Conservation (phyloP, 2,888 invertebrate genomes). For the Phaedon cochleariae region DNA sequence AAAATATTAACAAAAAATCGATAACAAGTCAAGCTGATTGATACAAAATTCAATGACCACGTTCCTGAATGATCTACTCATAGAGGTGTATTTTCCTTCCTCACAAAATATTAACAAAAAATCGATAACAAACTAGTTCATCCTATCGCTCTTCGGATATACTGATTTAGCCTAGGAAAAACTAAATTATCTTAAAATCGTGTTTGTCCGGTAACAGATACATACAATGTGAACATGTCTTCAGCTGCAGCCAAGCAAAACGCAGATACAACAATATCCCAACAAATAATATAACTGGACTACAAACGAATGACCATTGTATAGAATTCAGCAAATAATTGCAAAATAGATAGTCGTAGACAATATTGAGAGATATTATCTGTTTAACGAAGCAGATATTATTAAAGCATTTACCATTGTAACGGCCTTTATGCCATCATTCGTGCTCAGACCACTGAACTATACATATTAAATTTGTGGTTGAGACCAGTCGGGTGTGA, state of each 20-base stretch:
- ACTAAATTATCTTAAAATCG: too few relatives aligned
- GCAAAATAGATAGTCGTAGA: neutral
- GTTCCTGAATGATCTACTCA: too few relatives aligned
- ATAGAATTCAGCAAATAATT: neutral
- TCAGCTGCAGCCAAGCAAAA: neutral
- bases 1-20: too few relatives aligned
- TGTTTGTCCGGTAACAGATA: too few relatives aligned
- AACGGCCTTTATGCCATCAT: neutral
- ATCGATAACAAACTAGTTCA: too few relatives aligned
- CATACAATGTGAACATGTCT: neutral
- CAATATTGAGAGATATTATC: neutral
- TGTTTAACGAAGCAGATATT: neutral
- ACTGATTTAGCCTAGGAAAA: too few relatives aligned
- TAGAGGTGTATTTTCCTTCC: too few relatives aligned
- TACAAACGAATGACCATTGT: neutral
- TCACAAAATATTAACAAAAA: too few relatives aligned
- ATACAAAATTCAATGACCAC: too few relatives aligned
- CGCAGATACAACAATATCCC: neutral
- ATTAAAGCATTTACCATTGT: neutral
- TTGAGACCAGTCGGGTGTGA: too few relatives aligned
- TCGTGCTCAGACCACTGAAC: neutral
- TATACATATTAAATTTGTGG: neutral
- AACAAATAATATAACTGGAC: neutral
- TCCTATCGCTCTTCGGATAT: too few relatives aligned
- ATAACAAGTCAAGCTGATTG: too few relatives aligned